phyloP scores from a whole-genome alignment of 2,888 invertebrate genomes.

The Entomobrya proxima region DNA sequence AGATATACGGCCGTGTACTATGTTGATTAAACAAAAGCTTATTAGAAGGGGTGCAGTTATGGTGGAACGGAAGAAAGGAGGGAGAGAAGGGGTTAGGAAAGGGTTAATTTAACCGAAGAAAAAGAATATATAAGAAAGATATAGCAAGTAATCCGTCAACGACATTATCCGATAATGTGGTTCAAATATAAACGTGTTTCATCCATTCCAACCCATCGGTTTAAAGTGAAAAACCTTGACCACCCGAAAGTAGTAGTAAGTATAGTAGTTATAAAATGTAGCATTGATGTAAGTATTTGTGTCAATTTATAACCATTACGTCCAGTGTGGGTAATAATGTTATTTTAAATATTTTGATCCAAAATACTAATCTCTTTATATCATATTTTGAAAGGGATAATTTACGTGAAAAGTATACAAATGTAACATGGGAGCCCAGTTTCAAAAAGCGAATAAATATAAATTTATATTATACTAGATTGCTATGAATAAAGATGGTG shows the following conservation, averaged over 20 bases:
- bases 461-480: slow-evolving; percentile 78
- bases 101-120: slow-evolving; percentile 20
- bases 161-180: not conserved
- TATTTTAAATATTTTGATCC: slow-evolving; percentile 11
- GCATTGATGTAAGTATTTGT: slow-evolving; percentile 36
- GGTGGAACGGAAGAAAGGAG: not conserved
- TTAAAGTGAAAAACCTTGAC: slow-evolving; percentile 67
- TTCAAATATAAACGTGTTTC: slow-evolving; percentile 11
- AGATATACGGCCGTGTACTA: not conserved
- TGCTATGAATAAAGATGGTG: slow-evolving; percentile 62
- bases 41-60: not conserved
- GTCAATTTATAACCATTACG: slow-evolving; percentile 53
- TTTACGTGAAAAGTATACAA: slow-evolving; percentile 39
- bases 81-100: slow-evolving; percentile 1
- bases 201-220: slow-evolving; percentile 73
- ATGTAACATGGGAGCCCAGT: slow-evolving; percentile 77
- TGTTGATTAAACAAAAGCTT: slow-evolving; percentile 1
- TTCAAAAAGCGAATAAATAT: slow-evolving; percentile 77
- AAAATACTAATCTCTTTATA: not conserved
- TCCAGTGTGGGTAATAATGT: slow-evolving; percentile 34
- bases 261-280: slow-evolving; percentile 47
- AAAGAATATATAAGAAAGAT: slow-evolving; percentile 30
- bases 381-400: slow-evolving; percentile 48
- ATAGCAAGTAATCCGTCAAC: not conserved
- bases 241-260: slow-evolving; percentile 59